Evolutionary conservation across 2,797 vertebrate genomes (phyloP).

Genomic region (Diplodus sargus): DNA sequence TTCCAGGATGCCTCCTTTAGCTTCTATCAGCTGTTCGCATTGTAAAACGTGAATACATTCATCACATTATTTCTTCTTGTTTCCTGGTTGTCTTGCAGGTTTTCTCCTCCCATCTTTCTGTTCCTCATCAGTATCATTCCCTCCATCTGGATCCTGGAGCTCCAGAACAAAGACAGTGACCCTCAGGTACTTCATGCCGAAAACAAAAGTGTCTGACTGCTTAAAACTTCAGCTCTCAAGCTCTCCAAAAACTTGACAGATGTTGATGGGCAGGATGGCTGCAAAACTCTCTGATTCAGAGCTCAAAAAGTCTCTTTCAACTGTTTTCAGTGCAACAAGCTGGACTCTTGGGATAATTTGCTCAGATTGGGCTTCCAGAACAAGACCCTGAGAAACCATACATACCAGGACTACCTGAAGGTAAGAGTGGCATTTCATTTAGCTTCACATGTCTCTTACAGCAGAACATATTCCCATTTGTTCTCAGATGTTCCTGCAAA

Average conservation of each 20-base stretch:
- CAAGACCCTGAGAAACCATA: constrained; percentile 46
- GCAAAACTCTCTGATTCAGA: constrained; percentile 7
- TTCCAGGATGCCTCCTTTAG: too few species aligned
- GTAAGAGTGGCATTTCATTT: constrained; percentile 50
- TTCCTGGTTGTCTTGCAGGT: constrained; percentile 82
- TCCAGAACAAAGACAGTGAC: constrained; percentile 64
- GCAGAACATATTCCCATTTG: background rate
- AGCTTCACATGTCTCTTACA: background rate
- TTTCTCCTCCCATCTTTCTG: constrained; percentile 94
- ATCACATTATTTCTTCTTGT: background rate
- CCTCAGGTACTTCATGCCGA: constrained; percentile 51
- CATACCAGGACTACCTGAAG: constrained; percentile 41
- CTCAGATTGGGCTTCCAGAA: constrained; percentile 46
- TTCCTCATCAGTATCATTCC: constrained; percentile 95
- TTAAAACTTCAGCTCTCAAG: background rate
- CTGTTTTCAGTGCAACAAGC: constrained; percentile 76
- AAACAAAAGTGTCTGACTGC: background rate
- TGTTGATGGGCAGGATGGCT: background rate
- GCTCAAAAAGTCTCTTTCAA: constrained; percentile 9
- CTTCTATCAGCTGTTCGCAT: too few species aligned
- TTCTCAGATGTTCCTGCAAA: background rate
- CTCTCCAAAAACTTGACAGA: constrained; percentile 11
- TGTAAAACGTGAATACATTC: too few species aligned
- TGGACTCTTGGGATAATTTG: constrained; percentile 74
- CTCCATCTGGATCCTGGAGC: constrained; percentile 95